Conservation (phyloP, 2,797 vertebrate species). For the Sebastes reedi region DNA sequence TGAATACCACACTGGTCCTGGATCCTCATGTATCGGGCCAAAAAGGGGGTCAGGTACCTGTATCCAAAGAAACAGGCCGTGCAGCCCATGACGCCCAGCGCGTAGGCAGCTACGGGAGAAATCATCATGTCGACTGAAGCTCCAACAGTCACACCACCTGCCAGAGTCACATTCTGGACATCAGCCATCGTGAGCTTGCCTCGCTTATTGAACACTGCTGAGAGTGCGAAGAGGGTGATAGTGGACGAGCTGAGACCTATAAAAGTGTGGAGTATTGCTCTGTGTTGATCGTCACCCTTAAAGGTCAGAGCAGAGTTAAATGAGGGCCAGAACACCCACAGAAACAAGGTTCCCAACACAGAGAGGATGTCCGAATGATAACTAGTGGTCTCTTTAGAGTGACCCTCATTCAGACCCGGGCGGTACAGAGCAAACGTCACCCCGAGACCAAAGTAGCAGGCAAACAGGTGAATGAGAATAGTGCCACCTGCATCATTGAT, state of each 20-base stretch:
- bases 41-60: slow-evolving; percentile 79
- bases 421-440: slow-evolving; percentile 81
- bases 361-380: slow-evolving; percentile 80
- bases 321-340: slow-evolving; percentile 90
- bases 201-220: slow-evolving; percentile 79
- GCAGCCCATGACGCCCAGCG: slow-evolving; percentile 81
- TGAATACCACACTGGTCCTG: slow-evolving; percentile 87
- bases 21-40: slow-evolving; percentile 68
- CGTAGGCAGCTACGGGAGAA: slow-evolving; percentile 74
- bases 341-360: slow-evolving; percentile 81
- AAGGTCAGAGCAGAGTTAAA: slow-evolving; percentile 84
- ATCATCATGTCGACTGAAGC: slow-evolving; percentile 83
- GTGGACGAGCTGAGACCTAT: slow-evolving; percentile 81
- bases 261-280: slow-evolving; percentile 84
- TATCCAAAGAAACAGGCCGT: slow-evolving; percentile 79
- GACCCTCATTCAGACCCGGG: slow-evolving; percentile 18
- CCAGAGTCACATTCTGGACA: slow-evolving; percentile 87
- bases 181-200: slow-evolving; percentile 83
- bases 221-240: slow-evolving; percentile 79
- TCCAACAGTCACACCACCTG: slow-evolving; percentile 83
- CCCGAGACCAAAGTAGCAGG: slow-evolving; percentile 86
- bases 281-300: slow-evolving; percentile 80
- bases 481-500: slow-evolving; percentile 84
- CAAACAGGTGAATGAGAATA: slow-evolving; percentile 86
- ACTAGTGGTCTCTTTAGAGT: slow-evolving; percentile 79